phyloP scores from a whole-genome alignment of 2,888 invertebrate species.

The Colostygia pectinataria region DNA sequence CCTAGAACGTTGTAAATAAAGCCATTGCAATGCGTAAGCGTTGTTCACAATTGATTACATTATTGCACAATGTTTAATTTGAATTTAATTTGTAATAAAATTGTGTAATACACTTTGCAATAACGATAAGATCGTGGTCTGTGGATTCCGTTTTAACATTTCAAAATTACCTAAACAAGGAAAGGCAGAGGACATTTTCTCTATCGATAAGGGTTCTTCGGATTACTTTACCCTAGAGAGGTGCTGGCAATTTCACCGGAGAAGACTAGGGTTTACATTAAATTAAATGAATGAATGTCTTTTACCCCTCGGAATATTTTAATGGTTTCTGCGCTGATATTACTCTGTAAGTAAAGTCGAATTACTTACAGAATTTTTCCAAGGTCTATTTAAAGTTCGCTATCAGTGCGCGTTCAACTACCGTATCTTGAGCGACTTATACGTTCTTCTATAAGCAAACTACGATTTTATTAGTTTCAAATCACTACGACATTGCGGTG shows the following conservation, averaged over 20 bases:
- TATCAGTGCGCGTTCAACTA: too few species aligned
- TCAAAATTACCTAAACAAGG: slow-evolving; percentile 29
- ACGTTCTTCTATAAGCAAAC: too few species aligned
- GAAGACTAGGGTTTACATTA: slow-evolving; percentile 36
- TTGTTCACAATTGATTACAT: too few species aligned
- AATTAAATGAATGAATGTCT: slow-evolving; percentile 41
- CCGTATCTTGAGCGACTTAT: too few species aligned
- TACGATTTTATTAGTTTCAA: too few species aligned
- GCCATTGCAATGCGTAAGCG: too few species aligned
- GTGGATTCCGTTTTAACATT: slow-evolving; percentile 24
- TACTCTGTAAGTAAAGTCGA: neutral
- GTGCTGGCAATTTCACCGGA: slow-evolving; percentile 36
- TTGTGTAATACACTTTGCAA: slow-evolving; percentile 11
- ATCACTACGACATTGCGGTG: too few species aligned
- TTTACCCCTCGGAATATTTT: slow-evolving; percentile 24
- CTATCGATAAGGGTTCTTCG: slow-evolving; percentile 41
- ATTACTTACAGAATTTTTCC: too few species aligned
- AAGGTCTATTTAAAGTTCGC: neutral
- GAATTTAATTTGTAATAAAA: slow-evolving; percentile 5
- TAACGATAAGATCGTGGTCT: slow-evolving; percentile 26
- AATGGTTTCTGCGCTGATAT: slow-evolving; percentile 16
- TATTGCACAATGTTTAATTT: too few species aligned
- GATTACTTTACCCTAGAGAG: slow-evolving; percentile 39
- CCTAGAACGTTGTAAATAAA: too few species aligned
- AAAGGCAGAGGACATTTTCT: slow-evolving; percentile 29